Percentiles rank a stretch among this genome's conserved stretches.
phyloP scores from a whole-genome alignment of 2,888 invertebrate genomes.

The Spicauda simplicius region DNA sequence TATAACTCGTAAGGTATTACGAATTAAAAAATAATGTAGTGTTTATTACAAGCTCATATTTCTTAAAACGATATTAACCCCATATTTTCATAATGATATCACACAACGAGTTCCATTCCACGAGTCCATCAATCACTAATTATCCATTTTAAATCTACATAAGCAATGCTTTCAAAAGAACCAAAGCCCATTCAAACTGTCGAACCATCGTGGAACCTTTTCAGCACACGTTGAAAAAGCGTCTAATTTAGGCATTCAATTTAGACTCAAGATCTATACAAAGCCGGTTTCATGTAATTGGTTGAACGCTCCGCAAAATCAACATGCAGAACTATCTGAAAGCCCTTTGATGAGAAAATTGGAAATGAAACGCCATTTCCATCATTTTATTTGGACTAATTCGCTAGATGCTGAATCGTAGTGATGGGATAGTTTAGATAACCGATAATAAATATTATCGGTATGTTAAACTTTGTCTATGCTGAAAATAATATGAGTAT shows the following conservation, averaged over 20 bases:
- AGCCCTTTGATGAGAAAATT: constrained; percentile 17
- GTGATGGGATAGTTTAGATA: too few relatives aligned
- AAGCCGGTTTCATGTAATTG: constrained; percentile 4
- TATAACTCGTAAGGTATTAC: too few relatives aligned
- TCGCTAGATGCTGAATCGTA: background rate
- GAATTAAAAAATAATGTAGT: too few relatives aligned
- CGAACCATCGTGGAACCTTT: background rate
- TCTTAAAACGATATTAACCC: too few relatives aligned
- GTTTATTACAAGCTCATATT: too few relatives aligned
- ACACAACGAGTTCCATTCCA: background rate
- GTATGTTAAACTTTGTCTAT: too few relatives aligned
- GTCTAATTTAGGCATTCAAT: constrained; percentile 16
- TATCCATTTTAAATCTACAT: background rate
- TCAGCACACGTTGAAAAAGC: constrained; percentile 14
- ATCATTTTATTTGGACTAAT: constrained; percentile 8
- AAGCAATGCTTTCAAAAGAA: background rate
- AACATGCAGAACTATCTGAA: constrained; percentile 18
- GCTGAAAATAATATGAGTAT: too few relatives aligned
- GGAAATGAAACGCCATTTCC: constrained; percentile 16
- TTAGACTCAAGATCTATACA: constrained; percentile 11
- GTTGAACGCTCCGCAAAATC: constrained; percentile 2
- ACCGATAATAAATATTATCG: too few relatives aligned
- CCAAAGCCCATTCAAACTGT: background rate
- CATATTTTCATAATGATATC: background rate
- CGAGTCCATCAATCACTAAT: background rate